These are phyloP conservation scores for Ciconia stormi DNA, from an alignment of 2,113 vertebrate genomes.

Conservation along the genomic window DNA sequence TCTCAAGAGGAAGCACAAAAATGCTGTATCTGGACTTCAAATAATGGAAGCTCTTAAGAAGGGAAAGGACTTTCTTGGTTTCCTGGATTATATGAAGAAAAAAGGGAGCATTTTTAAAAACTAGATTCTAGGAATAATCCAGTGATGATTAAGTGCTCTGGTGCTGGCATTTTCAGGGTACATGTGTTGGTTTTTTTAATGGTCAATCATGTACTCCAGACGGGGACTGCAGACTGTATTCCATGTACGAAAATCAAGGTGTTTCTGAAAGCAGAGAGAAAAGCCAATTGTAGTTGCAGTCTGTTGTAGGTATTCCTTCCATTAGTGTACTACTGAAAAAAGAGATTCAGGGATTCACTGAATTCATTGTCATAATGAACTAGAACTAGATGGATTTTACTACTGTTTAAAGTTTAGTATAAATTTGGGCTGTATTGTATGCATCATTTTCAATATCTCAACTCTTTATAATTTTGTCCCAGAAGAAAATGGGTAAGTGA, in stretches of 20 bases:
- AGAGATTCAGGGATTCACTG: background rate
- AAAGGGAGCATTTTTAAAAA: background rate
- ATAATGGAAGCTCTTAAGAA: background rate
- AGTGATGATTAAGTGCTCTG: background rate
- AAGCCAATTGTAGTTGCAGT: background rate
- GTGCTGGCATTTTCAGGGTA: background rate
- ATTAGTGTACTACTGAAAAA: background rate
- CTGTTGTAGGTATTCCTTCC: background rate
- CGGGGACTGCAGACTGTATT: background rate
- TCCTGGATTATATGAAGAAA: background rate
- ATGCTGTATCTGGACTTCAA: background rate
- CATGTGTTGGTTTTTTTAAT: background rate
- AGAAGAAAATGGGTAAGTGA: background rate
- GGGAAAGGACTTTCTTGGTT: background rate
- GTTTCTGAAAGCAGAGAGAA: background rate
- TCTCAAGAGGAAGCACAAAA: too few relatives aligned
- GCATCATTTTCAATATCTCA: background rate
- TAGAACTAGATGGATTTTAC: background rate
- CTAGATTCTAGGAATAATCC: background rate
- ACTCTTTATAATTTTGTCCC: background rate
- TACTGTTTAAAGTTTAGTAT: background rate
- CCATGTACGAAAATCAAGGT: background rate
- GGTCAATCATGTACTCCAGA: background rate
- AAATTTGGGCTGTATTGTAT: background rate
- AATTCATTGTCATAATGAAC: background rate